Conservation (phyloP, 2,797 vertebrate species). For the Acipenser ruthenus region DNA sequence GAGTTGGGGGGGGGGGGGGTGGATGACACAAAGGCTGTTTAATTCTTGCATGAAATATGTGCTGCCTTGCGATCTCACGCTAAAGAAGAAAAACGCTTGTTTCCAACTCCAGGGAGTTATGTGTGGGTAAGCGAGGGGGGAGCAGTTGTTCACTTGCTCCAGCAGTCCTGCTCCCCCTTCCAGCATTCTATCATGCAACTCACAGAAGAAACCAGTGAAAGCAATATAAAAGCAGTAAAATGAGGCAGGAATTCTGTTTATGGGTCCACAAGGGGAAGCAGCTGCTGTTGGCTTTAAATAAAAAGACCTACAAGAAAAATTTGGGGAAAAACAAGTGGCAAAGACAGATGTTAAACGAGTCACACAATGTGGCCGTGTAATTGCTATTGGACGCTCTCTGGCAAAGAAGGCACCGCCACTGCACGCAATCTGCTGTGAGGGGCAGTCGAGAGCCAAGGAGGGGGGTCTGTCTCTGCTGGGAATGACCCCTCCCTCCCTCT, state of each 20-base stretch:
- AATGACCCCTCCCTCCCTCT: background rate
- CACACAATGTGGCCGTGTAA: constrained; percentile 23
- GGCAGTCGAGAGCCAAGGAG: constrained; percentile 22
- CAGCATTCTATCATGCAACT: background rate
- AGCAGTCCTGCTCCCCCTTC: too few species aligned
- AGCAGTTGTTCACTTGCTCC: too few species aligned
- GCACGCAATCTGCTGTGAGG: constrained; percentile 43
- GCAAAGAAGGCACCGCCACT: constrained; percentile 19
- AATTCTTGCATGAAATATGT: too few species aligned
- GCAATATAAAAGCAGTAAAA: constrained; percentile 43
- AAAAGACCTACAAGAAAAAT: constrained; percentile 22
- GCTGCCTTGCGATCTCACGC: too few species aligned
- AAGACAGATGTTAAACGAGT: constrained; percentile 42
- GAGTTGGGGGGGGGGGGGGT: too few species aligned
- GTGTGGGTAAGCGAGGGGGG: too few species aligned
- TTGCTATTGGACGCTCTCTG: constrained; percentile 32
- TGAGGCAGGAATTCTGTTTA: constrained; percentile 53
- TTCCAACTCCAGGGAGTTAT: too few species aligned
- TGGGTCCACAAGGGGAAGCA: constrained; percentile 37
- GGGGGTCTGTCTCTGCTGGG: background rate
- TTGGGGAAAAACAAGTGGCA: constrained; percentile 13
- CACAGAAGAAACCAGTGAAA: constrained; percentile 28
- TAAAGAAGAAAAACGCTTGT: too few species aligned
- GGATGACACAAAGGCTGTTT: too few species aligned
- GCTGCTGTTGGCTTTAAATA: constrained; percentile 40